Base-by-base conservation (phyloP, 2,113 vertebrate genomes). In the Ammodytes dubius region DNA sequence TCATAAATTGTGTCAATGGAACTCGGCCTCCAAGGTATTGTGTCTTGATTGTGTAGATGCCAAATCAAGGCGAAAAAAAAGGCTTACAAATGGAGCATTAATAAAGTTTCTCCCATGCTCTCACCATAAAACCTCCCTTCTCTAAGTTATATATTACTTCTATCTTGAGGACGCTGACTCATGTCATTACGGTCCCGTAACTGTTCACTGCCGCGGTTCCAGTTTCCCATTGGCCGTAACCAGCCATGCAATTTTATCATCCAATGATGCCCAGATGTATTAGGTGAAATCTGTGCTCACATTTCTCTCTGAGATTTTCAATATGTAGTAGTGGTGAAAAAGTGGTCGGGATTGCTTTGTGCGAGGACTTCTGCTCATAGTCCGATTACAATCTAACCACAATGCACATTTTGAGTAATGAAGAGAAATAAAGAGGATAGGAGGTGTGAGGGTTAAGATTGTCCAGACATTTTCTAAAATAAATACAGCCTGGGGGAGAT, bases 221-320 rank as follows among this genome's bases (percentile, higher is more conserved):
- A 71, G 14, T 76, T 77, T 79, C 83, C 76, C 77, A 60, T 70
- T 66, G 79, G 83, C 54, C 58, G 40, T 77, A 87, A 84, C 61
- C 60, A 88, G 69, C 75, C 73, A 56, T 88, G 82, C 87, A 79
- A 78, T 88, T 77, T 88, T 90, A 91, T 87, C 84, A 69, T 85
- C 59, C 84, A 69, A 15, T 79, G 77, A 87, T 88, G 83, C 87
- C 85, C 87, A 40, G 64, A 59, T 7, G 46, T 58, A 88, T 91
- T 71, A 84, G 77, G 57, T 73, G 81, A 84, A 79, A 83, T 74
- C 13, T 64, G n/a, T 6, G 42, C n/a, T 66, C 54, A n/a, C 56
- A 0, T 61, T 19, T 52, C 74, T 57, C 52, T 49, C 60, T 37
- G 27, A 61, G 39, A 39, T 72, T 43, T 77, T 45, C 2, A 11